A percentile compares a stretch with the other conserved stretches of the same genome.
phyloP scores from a whole-genome alignment of 2,888 invertebrate species.

The Phytoseiulus persimilis region DNA sequence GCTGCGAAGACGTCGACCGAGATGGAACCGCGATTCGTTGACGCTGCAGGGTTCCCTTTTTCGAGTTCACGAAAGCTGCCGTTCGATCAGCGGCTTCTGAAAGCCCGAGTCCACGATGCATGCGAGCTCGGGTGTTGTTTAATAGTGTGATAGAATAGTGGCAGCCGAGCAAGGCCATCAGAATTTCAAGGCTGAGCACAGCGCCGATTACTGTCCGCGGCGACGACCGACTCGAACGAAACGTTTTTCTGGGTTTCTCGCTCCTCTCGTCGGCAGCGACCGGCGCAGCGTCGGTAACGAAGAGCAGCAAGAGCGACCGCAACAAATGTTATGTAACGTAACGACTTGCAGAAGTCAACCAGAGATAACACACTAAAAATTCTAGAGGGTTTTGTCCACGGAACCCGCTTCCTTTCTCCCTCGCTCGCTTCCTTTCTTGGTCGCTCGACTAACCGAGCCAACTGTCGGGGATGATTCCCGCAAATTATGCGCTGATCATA shows the following conservation, averaged over 20 bases:
- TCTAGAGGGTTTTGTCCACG: not conserved
- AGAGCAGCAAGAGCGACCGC: not conserved
- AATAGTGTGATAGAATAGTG: not conserved
- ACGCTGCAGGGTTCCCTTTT: not conserved
- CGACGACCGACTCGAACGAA: not conserved
- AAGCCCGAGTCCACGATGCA: not conserved
- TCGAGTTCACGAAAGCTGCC: not conserved
- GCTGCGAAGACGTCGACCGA: not conserved
- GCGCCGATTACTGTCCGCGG: not conserved
- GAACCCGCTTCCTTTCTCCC: not conserved
- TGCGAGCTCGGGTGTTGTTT: not conserved
- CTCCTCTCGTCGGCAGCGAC: not conserved
- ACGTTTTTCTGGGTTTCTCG: conserved; percentile 5
- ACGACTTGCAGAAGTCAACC: not conserved
- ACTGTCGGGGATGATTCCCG: not conserved
- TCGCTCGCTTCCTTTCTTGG: not conserved
- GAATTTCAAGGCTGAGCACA: conserved; percentile 34
- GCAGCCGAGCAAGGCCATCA: conserved; percentile 31
- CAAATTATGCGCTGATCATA: not conserved
- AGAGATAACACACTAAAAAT: not conserved
- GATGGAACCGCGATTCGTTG: not conserved
- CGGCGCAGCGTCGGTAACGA: not conserved
- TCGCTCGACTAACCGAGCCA: not conserved
- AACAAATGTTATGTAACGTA: not conserved
- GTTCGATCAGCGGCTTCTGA: not conserved